Percentiles rank a stretch among this genome's conserved stretches.
Conservation (phyloP, 1,140 invertebrate species). For the Lepidurus packardi region DNA sequence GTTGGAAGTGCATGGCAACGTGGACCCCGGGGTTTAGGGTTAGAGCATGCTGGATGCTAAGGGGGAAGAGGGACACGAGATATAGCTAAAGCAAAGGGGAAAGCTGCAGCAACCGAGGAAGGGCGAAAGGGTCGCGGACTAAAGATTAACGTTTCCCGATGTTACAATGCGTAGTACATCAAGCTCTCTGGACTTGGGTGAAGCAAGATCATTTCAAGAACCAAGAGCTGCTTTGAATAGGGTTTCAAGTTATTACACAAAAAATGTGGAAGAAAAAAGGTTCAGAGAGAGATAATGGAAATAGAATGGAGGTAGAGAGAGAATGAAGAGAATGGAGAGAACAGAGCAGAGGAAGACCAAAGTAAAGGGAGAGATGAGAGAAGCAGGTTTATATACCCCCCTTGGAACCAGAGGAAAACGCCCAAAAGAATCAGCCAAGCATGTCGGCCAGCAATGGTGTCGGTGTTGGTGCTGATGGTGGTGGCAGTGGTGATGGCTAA, state of each 20-base stretch:
- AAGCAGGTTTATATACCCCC: neutral
- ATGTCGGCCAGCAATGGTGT: neutral
- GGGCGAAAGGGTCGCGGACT: neutral
- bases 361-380: neutral
- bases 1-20: too few species aligned
- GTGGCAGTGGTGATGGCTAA: constrained; percentile 6
- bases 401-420: neutral
- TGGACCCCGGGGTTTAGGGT: neutral
- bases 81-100: neutral
- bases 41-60: neutral
- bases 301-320: neutral
- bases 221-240: neutral
- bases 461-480: constrained; percentile 15
- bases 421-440: constrained; percentile 17
- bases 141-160: neutral
- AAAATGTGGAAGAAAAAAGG: neutral
- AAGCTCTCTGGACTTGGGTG: neutral
- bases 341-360: neutral
- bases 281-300: neutral
- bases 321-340: neutral
- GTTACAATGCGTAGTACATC: neutral
- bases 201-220: neutral
- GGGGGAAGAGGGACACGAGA: neutral
- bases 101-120: neutral
- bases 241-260: neutral